A percentile compares a stretch with the other conserved stretches of the same genome.
Conservation (phyloP, 53 echinoderm and acorn worm genomes). For the Temnopleurus reevesii region DNA sequence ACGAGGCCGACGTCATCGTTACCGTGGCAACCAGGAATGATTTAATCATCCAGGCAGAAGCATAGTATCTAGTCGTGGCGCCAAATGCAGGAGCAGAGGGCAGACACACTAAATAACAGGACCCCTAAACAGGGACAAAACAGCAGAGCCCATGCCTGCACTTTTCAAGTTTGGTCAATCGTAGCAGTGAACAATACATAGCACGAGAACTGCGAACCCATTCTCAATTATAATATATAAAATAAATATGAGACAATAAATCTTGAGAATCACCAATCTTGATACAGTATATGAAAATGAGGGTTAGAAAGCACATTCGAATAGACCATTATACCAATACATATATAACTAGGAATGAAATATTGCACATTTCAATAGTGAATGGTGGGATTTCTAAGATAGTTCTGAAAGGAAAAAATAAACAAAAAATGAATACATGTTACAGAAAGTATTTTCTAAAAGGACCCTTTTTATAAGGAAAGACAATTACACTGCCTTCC, state of each 20-base stretch:
- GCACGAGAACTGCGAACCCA: neutral
- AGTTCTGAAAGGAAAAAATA: neutral
- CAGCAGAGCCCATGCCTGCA: slow-evolving; percentile 11
- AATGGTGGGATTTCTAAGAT: slow-evolving; percentile 11
- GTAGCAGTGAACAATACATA: neutral
- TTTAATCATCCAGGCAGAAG: slow-evolving; percentile 54
- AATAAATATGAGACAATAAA: neutral
- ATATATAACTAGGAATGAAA: slow-evolving; percentile 10
- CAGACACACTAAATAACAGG: neutral
- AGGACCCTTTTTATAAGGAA: neutral
- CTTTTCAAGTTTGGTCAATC: no score
- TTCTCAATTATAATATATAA: neutral
- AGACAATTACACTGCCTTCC: neutral
- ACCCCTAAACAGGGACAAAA: neutral
- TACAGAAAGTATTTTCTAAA: neutral
- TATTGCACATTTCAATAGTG: slow-evolving; percentile 31
- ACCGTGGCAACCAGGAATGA: slow-evolving; percentile 42
- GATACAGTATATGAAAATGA: no score
- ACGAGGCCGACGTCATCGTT: slow-evolving; percentile 41
- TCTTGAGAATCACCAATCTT: neutral
- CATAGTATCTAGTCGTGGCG: neutral
- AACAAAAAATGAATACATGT: neutral
- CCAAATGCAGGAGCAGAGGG: neutral
- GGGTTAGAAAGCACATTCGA: neutral
- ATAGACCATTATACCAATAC: neutral